These are phyloP conservation scores for Argyresthia albistria DNA, from an alignment of 2,888 invertebrate genomes.

Conservation along the genomic window DNA sequence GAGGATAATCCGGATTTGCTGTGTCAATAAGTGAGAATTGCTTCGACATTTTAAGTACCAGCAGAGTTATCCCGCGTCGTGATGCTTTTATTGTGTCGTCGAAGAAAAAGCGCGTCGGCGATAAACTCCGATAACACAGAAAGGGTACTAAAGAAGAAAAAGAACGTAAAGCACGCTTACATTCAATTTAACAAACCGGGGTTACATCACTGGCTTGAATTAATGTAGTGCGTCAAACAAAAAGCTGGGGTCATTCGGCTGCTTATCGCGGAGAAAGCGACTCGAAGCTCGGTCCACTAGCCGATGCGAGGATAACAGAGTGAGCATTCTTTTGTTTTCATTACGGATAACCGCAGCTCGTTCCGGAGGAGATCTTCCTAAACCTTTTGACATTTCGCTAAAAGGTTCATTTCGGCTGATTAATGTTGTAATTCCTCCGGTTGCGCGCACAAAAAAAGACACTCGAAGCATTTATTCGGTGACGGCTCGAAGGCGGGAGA, in stretches of 20 bases:
- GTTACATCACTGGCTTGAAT: conserved; percentile 48
- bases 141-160: conserved; percentile 30
- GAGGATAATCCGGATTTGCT: conserved; percentile 8
- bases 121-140: conserved; percentile 15
- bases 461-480: conserved; percentile 47
- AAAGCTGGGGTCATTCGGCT: conserved; percentile 31
- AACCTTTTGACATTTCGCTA: conserved; percentile 64
- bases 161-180: conserved; percentile 34
- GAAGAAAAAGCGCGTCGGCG: conserved; percentile 4
- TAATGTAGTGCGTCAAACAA: conserved; percentile 56
- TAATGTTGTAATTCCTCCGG: conserved; percentile 59
- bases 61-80: neutral
- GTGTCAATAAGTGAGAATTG: too few species aligned
- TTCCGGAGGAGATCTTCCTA: conserved; percentile 44
- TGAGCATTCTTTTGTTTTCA: conserved; percentile 55
- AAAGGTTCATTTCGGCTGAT: conserved; percentile 64
- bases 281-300: conserved; percentile 17
- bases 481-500: conserved; percentile 45
- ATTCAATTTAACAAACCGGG: conserved; percentile 51
- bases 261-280: conserved; percentile 58
- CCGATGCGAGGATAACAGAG: conserved; percentile 31
- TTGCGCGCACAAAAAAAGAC: conserved; percentile 48
- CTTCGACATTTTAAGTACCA: too few species aligned
- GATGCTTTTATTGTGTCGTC: neutral
- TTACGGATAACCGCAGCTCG: conserved; percentile 42